A percentile compares a stretch with the other conserved stretches of the same genome.
Conservation (phyloP, 2,113 vertebrate genomes). For the Gymnorhina tibicen region DNA sequence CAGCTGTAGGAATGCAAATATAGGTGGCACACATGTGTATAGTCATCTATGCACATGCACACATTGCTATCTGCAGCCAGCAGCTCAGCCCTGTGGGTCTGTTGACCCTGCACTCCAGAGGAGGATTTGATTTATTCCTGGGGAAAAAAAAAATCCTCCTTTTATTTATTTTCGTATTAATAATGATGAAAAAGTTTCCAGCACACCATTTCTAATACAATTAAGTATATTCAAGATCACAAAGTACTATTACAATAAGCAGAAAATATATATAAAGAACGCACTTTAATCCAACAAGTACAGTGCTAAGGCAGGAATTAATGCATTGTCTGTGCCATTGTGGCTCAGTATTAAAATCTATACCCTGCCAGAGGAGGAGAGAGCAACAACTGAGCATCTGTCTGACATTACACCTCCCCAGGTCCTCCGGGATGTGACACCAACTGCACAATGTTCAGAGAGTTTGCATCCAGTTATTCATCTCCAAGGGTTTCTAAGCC, state of each 20-base stretch:
- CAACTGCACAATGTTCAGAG: background rate
- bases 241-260: constrained; percentile 26
- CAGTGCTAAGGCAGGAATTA: constrained; percentile 14
- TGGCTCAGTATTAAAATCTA: background rate
- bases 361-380: background rate
- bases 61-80: background rate
- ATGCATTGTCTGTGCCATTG: constrained; percentile 30
- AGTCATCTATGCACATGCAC: background rate
- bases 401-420: background rate
- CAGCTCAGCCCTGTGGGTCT: constrained; percentile 7
- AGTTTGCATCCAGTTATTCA: background rate
- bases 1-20: constrained; percentile 46
- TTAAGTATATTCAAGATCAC: constrained; percentile 39
- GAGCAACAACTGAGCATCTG: background rate
- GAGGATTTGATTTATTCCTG: constrained; percentile 7
- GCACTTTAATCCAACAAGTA: constrained; percentile 37
- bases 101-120: background rate
- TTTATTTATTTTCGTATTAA: constrained; percentile 9
- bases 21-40: background rate
- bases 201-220: constrained; percentile 52
- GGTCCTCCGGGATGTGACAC: background rate
- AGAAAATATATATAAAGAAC: constrained; percentile 43
- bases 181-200: background rate
- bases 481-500: background rate
- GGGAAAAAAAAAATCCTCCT: background rate